Evolutionary conservation across 1,140 invertebrate species (phyloP).

Genomic region (Camponotus vicinus): DNA sequence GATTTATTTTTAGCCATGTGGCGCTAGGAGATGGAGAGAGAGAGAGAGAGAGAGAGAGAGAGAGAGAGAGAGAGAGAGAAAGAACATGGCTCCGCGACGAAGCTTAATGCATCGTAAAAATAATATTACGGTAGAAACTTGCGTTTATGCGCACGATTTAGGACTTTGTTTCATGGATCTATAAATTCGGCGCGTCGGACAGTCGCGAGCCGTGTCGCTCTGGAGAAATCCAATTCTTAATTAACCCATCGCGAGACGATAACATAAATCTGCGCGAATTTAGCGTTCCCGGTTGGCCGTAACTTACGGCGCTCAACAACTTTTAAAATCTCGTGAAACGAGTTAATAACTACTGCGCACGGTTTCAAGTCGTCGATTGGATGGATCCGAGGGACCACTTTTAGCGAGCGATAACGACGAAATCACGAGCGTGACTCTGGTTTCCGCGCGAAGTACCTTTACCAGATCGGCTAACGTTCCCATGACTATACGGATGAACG

Average conservation of each 20-base stretch:
- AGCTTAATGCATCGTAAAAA: conserved; percentile 39
- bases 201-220: background rate
- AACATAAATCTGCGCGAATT: conserved; percentile 49
- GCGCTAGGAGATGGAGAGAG: background rate
- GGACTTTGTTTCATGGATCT: conserved; percentile 37
- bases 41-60: background rate
- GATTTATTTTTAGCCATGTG: conserved; percentile 27
- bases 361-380: conserved; percentile 49
- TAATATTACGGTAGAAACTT: conserved; percentile 12
- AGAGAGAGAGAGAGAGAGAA: background rate
- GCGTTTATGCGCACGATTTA: conserved; percentile 26
- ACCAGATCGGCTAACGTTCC: conserved; percentile 67
- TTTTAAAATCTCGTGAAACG: conserved; percentile 54
- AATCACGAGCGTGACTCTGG: conserved; percentile 71
- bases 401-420: conserved; percentile 70
- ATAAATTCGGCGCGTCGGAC: conserved; percentile 32
- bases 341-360: conserved; percentile 51
- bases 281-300: conserved; percentile 37
- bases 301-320: conserved; percentile 40
- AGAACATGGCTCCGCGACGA: background rate
- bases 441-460: conserved; percentile 68
- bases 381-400: conserved; percentile 63
- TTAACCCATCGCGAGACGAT: conserved; percentile 39
- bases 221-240: conserved; percentile 52
- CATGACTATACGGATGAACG: conserved; percentile 59